These are phyloP conservation scores for Phoenicopterus ruber DNA, from an alignment of 2,113 vertebrate genomes.

Conservation along the genomic window DNA sequence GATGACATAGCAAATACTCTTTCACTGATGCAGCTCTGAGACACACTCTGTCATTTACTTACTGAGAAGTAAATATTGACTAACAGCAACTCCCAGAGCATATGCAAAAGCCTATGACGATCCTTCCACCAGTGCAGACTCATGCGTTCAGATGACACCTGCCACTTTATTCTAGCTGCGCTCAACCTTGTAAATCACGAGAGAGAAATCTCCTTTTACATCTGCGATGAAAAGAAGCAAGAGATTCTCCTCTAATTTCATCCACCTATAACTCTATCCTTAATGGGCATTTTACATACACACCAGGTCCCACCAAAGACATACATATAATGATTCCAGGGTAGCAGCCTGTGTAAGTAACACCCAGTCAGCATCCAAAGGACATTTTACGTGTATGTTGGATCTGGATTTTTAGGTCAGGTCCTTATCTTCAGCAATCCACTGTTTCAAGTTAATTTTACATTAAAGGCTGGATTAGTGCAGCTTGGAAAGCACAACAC, in stretches of 20 bases:
- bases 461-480: background rate
- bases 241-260: background rate
- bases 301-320: background rate
- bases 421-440: background rate
- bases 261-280: background rate
- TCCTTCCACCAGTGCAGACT: background rate
- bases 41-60: background rate
- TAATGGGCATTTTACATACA: background rate
- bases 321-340: background rate
- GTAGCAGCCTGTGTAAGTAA: background rate
- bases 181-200: background rate
- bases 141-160: background rate
- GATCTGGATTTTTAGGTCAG: background rate
- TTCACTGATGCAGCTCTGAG: constrained; percentile 6
- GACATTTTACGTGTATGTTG: background rate
- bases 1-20: constrained; percentile 37
- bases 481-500: background rate
- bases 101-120: background rate
- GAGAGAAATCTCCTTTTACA: background rate
- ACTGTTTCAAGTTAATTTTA: background rate
- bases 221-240: background rate
- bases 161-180: background rate
- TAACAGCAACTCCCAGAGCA: background rate
- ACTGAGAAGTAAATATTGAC: constrained; percentile 33
- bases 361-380: background rate